Evolutionary conservation across 1,140 invertebrate genomes (phyloP).

Genomic region (Drosophila truncata): DNA sequence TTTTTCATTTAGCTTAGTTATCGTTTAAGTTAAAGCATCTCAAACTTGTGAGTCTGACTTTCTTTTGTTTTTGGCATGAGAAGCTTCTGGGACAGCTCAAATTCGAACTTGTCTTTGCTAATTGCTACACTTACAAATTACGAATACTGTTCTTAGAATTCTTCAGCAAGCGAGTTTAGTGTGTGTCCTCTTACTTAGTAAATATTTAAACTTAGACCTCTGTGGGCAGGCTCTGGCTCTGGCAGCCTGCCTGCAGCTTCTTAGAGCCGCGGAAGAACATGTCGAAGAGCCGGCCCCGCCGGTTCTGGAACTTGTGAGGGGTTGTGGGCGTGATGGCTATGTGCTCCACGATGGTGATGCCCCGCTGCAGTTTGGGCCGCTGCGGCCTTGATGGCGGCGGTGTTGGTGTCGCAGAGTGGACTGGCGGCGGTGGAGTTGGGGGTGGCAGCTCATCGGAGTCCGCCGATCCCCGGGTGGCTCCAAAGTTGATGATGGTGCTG

Average conservation of each 20-base stretch:
- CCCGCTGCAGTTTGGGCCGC: conserved; percentile 70
- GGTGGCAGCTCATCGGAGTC: conserved; percentile 64
- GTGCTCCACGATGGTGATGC: conserved; percentile 78
- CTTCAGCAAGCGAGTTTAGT: conserved; percentile 75
- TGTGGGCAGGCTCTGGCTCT: conserved; percentile 62
- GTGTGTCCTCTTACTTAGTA: conserved; percentile 22
- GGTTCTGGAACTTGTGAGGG: conserved; percentile 64
- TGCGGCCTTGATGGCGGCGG: conserved; percentile 13
- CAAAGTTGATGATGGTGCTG: conserved; percentile 82
- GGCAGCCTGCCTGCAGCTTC: conserved; percentile 73
- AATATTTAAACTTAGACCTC: conserved; percentile 57
- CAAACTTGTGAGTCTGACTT: conserved; percentile 53
- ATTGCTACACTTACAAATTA: conserved; percentile 67
- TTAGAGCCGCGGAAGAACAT: conserved; percentile 78
- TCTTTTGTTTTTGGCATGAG: conserved; percentile 75
- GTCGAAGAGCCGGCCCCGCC: conserved; percentile 69
- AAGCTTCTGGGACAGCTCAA: conserved; percentile 77
- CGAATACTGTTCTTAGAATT: conserved; percentile 83
- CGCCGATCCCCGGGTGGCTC: conserved; percentile 42
- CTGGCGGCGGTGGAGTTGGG: conserved; percentile 46
- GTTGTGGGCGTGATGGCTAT: conserved; percentile 61
- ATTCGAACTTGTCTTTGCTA: conserved; percentile 56
- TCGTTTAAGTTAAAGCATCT: conserved; percentile 40
- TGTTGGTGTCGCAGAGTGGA: neutral
- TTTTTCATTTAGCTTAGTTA: conserved; percentile 23